Percentiles rank a stretch among this genome's conserved stretches.
Evolutionary conservation across 2,888 invertebrate genomes (phyloP).

Genomic region (Ectobius pallidus): DNA sequence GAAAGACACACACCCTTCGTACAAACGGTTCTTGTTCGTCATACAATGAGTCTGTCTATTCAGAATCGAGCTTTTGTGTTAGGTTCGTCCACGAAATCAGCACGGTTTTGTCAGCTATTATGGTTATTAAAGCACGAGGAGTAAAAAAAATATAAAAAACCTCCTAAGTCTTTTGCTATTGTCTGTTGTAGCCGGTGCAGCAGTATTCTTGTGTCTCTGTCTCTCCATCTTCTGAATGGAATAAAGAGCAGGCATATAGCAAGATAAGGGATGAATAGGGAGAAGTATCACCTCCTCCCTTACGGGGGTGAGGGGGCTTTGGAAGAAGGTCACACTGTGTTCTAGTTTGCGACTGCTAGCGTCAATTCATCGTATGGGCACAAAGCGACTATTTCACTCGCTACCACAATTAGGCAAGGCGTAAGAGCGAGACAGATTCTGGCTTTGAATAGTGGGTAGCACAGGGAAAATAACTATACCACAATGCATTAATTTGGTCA

Average conservation of each 20-base stretch:
- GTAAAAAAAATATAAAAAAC: slow-evolving; percentile 35
- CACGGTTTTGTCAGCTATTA: slow-evolving; percentile 44
- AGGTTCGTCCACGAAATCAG: slow-evolving; percentile 42
- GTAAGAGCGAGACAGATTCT: slow-evolving; percentile 10
- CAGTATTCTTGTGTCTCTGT: slow-evolving; percentile 5
- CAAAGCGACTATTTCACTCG: slow-evolving; percentile 18
- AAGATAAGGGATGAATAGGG: slow-evolving; percentile 42
- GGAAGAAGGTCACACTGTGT: slow-evolving; percentile 38
- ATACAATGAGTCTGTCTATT: slow-evolving; percentile 43
- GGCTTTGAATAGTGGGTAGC: slow-evolving; percentile 23
- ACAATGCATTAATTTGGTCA: slow-evolving; percentile 44
- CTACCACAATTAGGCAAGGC: slow-evolving; percentile 37
- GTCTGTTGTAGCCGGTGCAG: slow-evolving; percentile 37
- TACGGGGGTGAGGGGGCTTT: not conserved
- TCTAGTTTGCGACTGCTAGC: slow-evolving; percentile 40
- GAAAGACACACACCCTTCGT: slow-evolving; percentile 33
- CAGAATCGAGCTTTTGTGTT: slow-evolving; percentile 42
- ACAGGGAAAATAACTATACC: slow-evolving; percentile 41
- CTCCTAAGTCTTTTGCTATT: slow-evolving; percentile 38
- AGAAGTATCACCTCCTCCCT: slow-evolving; percentile 24
- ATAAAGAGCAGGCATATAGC: slow-evolving; percentile 38
- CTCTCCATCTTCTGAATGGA: slow-evolving; percentile 38
- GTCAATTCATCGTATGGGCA: slow-evolving; percentile 39
- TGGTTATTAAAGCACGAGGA: slow-evolving; percentile 44
- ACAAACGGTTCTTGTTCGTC: slow-evolving; percentile 38